Evolutionary conservation across 1,140 invertebrate species (phyloP).

Genomic region (Steinernema khuongi): DNA sequence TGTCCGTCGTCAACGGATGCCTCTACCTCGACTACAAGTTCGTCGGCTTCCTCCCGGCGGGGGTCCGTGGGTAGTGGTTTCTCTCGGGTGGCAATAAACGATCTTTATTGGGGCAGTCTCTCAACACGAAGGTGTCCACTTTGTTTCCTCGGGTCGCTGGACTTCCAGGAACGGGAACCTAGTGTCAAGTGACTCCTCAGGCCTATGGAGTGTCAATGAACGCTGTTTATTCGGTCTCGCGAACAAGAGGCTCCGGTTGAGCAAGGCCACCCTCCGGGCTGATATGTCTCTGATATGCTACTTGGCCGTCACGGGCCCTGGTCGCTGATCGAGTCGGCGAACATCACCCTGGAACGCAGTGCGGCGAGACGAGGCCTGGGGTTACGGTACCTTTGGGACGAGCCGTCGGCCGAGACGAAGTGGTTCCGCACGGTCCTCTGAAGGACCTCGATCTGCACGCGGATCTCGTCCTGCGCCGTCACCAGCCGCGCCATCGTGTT

Average conservation of each 20-base stretch:
- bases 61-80: neutral
- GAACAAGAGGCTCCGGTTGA: too few relatives aligned
- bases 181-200: too few relatives aligned
- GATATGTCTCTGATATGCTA: neutral
- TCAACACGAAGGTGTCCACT: too few relatives aligned
- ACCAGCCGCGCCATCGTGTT: conserved; percentile 50
- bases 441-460: conserved; percentile 54
- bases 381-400: neutral
- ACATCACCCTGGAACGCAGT: neutral
- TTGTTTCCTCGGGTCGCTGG: too few relatives aligned
- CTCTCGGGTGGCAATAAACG: neutral
- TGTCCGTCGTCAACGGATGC: neutral
- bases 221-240: too few relatives aligned
- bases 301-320: neutral
- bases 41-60: neutral
- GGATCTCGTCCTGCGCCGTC: conserved; percentile 56
- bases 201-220: too few relatives aligned
- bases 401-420: conserved; percentile 24
- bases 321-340: neutral
- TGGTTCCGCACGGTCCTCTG: conserved; percentile 57
- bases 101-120: too few relatives aligned
- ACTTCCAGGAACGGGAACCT: too few relatives aligned
- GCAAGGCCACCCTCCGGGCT: too few relatives aligned
- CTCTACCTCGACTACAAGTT: conserved; percentile 10
- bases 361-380: neutral